These are phyloP conservation scores for Guaruba guarouba DNA, from an alignment of 2,113 vertebrate species.

Conservation along the genomic window DNA sequence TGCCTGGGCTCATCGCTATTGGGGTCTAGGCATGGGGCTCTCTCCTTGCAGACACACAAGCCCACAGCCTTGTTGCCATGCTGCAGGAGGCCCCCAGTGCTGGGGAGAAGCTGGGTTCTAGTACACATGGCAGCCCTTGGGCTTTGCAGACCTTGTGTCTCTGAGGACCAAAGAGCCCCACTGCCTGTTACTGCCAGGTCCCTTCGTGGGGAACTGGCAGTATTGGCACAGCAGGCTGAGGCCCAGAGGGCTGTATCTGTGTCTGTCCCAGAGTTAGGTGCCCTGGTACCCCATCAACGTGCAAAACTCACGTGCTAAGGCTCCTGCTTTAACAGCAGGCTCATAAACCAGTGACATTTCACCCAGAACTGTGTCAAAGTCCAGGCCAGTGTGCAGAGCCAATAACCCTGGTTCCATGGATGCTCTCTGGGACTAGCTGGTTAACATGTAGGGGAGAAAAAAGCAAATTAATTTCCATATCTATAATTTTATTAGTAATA, in stretches of 20 bases:
- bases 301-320: fast-evolving
- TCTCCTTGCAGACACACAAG: not conserved
- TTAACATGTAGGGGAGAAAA: not conserved
- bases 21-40: not conserved
- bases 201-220: not conserved
- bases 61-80: fast-evolving
- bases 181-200: not conserved
- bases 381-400: not conserved
- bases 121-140: not conserved
- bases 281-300: not conserved
- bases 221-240: not conserved
- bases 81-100: not conserved
- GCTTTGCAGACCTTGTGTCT: not conserved
- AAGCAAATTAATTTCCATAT: not conserved
- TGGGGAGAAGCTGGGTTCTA: fast-evolving
- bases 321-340: not conserved
- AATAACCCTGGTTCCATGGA: fast-evolving
- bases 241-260: not conserved
- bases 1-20: fast-evolving
- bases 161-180: not conserved
- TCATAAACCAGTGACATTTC: not conserved
- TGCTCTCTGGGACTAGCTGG: not conserved
- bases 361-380: not conserved
- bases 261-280: not conserved
- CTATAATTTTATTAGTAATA: not conserved